These are phyloP conservation scores for Danaus chrysippus DNA, from an alignment of 2,888 invertebrate species.

Conservation along the genomic window DNA sequence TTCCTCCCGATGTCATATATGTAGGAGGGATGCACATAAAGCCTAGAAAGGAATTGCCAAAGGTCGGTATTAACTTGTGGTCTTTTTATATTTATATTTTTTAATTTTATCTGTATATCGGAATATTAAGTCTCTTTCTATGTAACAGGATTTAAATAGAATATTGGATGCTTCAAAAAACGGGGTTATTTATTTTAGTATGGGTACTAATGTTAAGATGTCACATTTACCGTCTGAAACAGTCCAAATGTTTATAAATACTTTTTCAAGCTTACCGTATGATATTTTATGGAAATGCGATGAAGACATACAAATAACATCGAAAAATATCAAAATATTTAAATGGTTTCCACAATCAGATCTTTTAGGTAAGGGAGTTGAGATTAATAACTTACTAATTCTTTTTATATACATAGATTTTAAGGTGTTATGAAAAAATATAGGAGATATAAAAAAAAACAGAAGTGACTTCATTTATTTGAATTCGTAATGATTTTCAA, in stretches of 20 bases:
- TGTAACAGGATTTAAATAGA: not conserved
- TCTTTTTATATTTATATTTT: not conserved
- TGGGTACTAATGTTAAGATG: not conserved
- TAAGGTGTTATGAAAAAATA: not conserved
- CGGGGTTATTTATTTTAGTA: conserved; percentile 1
- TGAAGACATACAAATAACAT: not conserved
- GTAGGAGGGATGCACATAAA: conserved; percentile 47
- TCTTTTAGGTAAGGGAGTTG: conserved; percentile 21
- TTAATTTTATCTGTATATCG: not conserved
- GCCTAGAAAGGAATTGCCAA: conserved; percentile 36
- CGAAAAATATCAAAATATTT: conserved; percentile 42
- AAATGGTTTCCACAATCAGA: conserved; percentile 57
- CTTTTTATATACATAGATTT: not conserved
- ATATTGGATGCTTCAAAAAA: conserved; percentile 3
- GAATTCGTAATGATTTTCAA: too few relatives aligned
- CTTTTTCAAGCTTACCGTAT: not conserved
- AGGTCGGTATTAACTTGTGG: conserved; percentile 29
- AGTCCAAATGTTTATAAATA: not conserved
- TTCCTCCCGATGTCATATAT: conserved; percentile 43
- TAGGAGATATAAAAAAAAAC: not conserved
- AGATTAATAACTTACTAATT: not conserved
- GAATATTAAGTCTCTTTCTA: not conserved
- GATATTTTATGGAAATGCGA: conserved; percentile 5
- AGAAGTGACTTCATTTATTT: too few relatives aligned
- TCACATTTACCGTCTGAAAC: not conserved